Evolutionary conservation across 1,140 invertebrate species (phyloP).

Genomic region (Carposina sasakii): DNA sequence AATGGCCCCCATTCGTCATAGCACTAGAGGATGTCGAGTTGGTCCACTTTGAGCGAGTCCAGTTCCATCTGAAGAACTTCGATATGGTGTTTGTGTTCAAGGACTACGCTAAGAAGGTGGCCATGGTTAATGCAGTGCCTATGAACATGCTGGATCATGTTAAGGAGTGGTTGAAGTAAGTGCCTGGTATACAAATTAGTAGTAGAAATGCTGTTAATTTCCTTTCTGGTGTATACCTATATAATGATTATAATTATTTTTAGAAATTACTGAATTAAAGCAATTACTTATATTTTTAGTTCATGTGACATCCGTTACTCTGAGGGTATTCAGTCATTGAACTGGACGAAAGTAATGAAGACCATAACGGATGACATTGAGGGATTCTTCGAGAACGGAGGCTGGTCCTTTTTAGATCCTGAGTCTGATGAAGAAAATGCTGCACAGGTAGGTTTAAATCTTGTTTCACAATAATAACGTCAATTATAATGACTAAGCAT

Average conservation of each 20-base stretch:
- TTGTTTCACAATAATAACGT: too few species aligned
- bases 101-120: slow-evolving; percentile 94
- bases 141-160: slow-evolving; percentile 99
- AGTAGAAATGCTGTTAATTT: not conserved
- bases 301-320: slow-evolving; percentile 98
- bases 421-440: slow-evolving; percentile 86
- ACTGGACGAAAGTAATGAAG: slow-evolving; percentile 99
- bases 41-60: slow-evolving; percentile 99
- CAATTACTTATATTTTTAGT: slow-evolving; percentile 68
- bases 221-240: not conserved
- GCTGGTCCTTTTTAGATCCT: slow-evolving; percentile 98
- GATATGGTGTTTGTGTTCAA: slow-evolving; percentile 99
- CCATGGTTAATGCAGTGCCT: slow-evolving; percentile 98
- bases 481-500: too few species aligned
- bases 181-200: too few species aligned
- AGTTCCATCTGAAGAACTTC: slow-evolving; percentile 99
- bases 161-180: slow-evolving; percentile 98
- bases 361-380: slow-evolving; percentile 99
- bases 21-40: slow-evolving; percentile 98
- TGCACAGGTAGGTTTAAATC: slow-evolving; percentile 42
- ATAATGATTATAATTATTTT: not conserved
- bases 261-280: too few species aligned
- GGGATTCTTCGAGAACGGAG: slow-evolving; percentile 98
- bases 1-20: slow-evolving; percentile 99
- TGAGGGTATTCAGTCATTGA: slow-evolving; percentile 98